Evolutionary conservation across 2,888 invertebrate genomes (phyloP), one percentile per base, ranked within the genome.

Genomic region (Temnothorax unifasciatus): DNA sequence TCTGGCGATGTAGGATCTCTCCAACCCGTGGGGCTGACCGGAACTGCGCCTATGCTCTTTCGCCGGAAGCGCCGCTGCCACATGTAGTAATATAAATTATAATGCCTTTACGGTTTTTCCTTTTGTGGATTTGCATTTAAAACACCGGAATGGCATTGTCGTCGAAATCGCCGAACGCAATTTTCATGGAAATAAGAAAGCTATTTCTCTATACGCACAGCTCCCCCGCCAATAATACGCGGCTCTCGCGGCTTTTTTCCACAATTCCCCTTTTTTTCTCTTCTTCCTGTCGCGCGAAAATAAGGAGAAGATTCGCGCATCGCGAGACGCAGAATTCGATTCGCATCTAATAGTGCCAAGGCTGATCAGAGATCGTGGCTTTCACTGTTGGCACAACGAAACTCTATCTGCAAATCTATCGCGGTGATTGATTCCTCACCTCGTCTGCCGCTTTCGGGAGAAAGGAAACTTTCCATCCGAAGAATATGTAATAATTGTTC

Each of bases 61-160:
- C 92, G 92, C 92, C 94, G 94, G 94, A 94, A 93, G 93, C 92
- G 92, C 93, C 92, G 91, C 93, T 94, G 94, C 93, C 93, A 94
- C 94, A 93, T 93, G 94, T 94, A 94, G 94, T 93, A 94, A 94
- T 94, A 94, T 94, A 94, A 94, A 94, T 94, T 94, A 94, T 94
- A 94, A 94, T 94, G 94, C 94, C 93, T 93, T 93, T 94, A 94
- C 94, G 93, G 93, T 93, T 92, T 93, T 94, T 94, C 93, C 90
- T 92, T 91, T 92, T 89, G 90, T 90, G 92, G 93, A 94, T 94
- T 94, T 94, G 93, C 93, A 94, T 94, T 93, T 94, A 92, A 93
- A 92, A 92, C 90, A 91, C 91, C 91, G 92, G 92, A 92, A 92
- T 92, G 85, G 89, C 89, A 93, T 93, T 93, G 92, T 93, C 91